Percentiles rank a stretch among this genome's conserved stretches.
These are phyloP conservation scores for Ammodytes marinus DNA, from an alignment of 2,113 vertebrate genomes.

Conservation along the genomic window DNA sequence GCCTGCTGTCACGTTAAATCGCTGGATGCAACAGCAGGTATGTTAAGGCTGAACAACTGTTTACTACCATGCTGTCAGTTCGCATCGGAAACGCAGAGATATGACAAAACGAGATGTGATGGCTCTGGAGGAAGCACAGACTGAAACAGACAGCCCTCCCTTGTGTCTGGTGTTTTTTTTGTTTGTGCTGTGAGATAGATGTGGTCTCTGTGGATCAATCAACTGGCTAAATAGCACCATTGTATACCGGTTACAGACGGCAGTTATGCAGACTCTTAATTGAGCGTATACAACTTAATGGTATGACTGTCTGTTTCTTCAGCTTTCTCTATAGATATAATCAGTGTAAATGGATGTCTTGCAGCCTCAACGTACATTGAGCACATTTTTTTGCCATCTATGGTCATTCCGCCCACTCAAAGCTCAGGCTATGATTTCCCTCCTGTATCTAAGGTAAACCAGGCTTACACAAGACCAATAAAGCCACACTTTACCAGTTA, in stretches of 20 bases:
- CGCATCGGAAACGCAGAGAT: constrained; percentile 23
- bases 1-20: constrained; percentile 55
- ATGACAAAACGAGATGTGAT: constrained; percentile 38
- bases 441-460: not conserved
- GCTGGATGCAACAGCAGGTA: constrained; percentile 57
- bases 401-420: not conserved
- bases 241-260: not conserved
- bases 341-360: not conserved
- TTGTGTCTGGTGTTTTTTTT: not conserved
- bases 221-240: not conserved
- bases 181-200: not conserved
- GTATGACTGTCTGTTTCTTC: not conserved
- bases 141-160: constrained; percentile 31
- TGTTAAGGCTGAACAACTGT: constrained; percentile 30
- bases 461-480: not conserved
- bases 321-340: not conserved
- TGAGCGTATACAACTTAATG: not conserved
- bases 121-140: constrained; percentile 13
- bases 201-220: constrained; percentile 6
- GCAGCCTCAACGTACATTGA: not conserved
- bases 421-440: not conserved
- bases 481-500: not conserved
- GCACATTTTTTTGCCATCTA: not conserved
- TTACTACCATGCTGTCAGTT: constrained; percentile 48
- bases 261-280: not conserved